These are phyloP conservation scores for Spodoptera litura DNA, from an alignment of 1,140 invertebrate species.

Conservation along the genomic window DNA sequence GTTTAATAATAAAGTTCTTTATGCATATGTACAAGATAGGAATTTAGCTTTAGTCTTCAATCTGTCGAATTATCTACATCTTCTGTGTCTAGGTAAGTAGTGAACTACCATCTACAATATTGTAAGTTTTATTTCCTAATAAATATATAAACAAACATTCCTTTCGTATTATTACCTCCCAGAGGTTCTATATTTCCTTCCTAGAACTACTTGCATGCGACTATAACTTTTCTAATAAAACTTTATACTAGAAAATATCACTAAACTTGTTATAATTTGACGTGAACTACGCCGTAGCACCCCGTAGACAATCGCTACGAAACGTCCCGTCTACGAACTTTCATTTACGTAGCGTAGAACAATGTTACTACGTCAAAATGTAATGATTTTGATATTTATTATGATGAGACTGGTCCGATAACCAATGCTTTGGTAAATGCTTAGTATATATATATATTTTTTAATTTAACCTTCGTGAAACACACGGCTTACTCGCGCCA, in stretches of 20 bases:
- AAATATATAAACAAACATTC: slow-evolving; percentile 4
- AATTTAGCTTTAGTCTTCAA: too few relatives aligned
- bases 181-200: not conserved
- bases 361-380: too few relatives aligned
- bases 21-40: too few relatives aligned
- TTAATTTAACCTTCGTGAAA: too few relatives aligned
- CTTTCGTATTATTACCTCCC: slow-evolving; percentile 3
- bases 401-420: too few relatives aligned
- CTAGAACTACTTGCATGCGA: slow-evolving; percentile 3
- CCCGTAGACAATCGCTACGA: slow-evolving; percentile 2
- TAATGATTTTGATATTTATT: too few relatives aligned
- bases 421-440: too few relatives aligned
- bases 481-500: too few relatives aligned
- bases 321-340: not conserved
- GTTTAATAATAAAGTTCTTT: too few relatives aligned
- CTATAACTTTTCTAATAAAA: slow-evolving; percentile 19
- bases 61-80: too few relatives aligned
- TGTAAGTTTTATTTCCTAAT: not conserved
- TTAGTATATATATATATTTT: too few relatives aligned
- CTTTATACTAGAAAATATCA: not conserved
- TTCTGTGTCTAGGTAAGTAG: too few relatives aligned
- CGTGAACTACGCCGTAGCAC: slow-evolving; percentile 19
- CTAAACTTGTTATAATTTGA: not conserved
- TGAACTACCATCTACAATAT: not conserved
- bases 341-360: slow-evolving; percentile 5